Evolutionary conservation across 2,797 vertebrate species (phyloP).

Genomic region (Meriones psammophilus): DNA sequence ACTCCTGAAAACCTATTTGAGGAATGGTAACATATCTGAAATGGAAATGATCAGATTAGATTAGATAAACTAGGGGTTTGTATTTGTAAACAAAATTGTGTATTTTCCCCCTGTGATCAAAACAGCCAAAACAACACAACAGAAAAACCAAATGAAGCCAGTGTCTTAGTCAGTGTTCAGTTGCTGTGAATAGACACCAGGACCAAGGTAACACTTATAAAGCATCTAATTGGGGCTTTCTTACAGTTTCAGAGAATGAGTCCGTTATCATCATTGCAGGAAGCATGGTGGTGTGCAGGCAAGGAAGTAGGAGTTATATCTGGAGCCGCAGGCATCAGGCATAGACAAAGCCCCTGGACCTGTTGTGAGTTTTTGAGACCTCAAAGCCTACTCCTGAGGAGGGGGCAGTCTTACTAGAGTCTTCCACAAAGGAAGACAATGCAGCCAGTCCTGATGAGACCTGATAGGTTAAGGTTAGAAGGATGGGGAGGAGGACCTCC

Average conservation of each 20-base stretch:
- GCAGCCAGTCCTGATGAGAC: no score
- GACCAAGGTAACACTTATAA: not conserved
- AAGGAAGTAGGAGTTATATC: not conserved
- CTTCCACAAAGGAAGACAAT: no score
- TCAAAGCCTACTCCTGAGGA: no score
- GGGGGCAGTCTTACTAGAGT: no score
- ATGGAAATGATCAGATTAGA: conserved; percentile 6
- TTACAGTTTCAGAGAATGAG: not conserved
- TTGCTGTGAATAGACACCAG: not conserved
- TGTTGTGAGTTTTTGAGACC: not conserved
- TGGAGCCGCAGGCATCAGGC: not conserved
- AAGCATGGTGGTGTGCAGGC: not conserved
- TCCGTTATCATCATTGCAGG: not conserved
- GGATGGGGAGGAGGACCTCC: no score
- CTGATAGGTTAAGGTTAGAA: no score
- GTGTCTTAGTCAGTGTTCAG: not conserved
- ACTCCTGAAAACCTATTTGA: not conserved
- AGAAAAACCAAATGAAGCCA: not conserved
- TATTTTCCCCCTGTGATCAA: not conserved
- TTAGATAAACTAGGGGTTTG: not conserved
- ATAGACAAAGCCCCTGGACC: not conserved
- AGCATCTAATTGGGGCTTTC: not conserved
- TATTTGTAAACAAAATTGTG: not conserved
- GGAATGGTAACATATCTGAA: not conserved
- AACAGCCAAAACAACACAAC: not conserved